Base-by-base conservation (phyloP, 2,797 vertebrate species). In the Cossypha heuglini region DNA sequence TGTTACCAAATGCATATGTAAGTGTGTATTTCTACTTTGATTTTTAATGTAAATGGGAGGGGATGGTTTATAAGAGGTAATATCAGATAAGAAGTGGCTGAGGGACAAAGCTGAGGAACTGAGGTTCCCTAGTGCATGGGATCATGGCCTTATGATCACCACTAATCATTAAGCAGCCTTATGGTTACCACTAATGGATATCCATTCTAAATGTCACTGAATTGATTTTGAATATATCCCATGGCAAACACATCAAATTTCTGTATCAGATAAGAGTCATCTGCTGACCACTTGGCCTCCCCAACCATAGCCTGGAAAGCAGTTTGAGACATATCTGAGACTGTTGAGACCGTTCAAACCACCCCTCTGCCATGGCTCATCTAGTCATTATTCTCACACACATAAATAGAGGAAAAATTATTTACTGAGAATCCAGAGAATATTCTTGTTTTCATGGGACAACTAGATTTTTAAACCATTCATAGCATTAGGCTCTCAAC, bases 401-500 rank as follows among this genome's bases (percentile, higher is more conserved):
- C 3, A 1, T 57, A 88, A 84, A 69, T 1, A 74, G 38, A 26
- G 38, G 18, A 93, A 68, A 80, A 12, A 72, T 49, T 42, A 87
- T 80, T 93, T 77, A 77, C 63, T 68, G 31, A 80, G 18, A 90
- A 64, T 57, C 82, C 71, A 80, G 61, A 66, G 46, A 78, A 72
- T 26, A 31, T 33, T 62, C 29, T 69, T 77, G 3, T 73, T 95
- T 87, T 83, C 45, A n/a, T 24, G 22, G 14, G 38, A 68, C 45
- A 86, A 93, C 31, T 58, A 45, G 21, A 74, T 89, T 92, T 92
- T 96, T 76, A 88, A 96, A 91, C n/a, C 6, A 11, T 63, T 90
- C 49, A 26, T 37, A 67, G 31, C 29, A 82, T 63, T 76, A 59
- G 25, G 24, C 26, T 95, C 59, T 80, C 46, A 68, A 37, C 16